phyloP scores from a whole-genome alignment of 2,888 invertebrate species.

The Yponomeuta evonymella region DNA sequence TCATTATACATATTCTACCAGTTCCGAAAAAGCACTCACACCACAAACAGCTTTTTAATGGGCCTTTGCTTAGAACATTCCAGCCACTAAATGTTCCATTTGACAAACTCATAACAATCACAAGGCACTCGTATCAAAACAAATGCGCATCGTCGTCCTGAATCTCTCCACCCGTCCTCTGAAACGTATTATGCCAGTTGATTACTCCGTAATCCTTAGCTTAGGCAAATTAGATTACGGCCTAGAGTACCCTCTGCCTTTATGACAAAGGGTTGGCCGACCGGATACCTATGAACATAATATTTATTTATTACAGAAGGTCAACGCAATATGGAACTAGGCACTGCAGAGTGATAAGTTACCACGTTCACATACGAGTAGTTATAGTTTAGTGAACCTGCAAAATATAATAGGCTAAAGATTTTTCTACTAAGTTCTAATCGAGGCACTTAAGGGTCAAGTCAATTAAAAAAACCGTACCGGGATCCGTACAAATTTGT shows the following conservation, averaged over 20 bases:
- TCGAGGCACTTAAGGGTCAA: no score
- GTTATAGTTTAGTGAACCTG: no score
- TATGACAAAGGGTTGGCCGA: slow-evolving; percentile 14
- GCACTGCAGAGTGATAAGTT: no score
- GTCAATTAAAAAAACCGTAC: no score
- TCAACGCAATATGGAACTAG: not conserved
- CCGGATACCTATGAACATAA: not conserved
- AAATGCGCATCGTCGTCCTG: not conserved
- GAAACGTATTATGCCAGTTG: slow-evolving; percentile 10
- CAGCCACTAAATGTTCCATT: not conserved
- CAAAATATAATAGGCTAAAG: no score
- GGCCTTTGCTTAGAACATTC: not conserved
- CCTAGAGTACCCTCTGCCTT: slow-evolving; percentile 11
- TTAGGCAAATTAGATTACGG: slow-evolving; percentile 20
- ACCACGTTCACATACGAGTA: no score
- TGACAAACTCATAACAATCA: not conserved
- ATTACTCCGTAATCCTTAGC: slow-evolving; percentile 20
- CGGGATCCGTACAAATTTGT: no score
- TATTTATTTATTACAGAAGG: not conserved
- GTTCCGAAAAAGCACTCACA: no score
- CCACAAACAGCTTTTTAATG: no score
- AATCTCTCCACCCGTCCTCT: not conserved
- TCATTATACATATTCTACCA: no score
- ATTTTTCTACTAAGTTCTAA: no score
- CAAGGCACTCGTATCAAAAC: not conserved